A percentile compares a stretch with the other conserved stretches of the same genome.
phyloP scores from a whole-genome alignment of 2,888 invertebrate species.

The Lottia gigantea region DNA sequence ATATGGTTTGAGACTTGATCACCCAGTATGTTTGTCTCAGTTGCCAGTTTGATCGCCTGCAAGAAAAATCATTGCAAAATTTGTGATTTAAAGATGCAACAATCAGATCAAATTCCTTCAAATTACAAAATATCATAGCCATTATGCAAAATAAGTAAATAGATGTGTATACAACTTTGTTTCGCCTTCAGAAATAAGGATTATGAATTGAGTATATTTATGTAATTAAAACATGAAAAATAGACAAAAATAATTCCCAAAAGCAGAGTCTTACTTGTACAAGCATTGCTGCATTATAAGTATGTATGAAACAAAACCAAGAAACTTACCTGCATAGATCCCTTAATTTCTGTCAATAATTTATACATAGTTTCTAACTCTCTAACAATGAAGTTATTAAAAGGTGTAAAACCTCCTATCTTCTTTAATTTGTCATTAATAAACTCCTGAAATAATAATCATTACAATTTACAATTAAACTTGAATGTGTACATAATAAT shows the following conservation, averaged over 20 bases:
- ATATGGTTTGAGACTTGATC: slow-evolving; percentile 58
- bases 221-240: no score
- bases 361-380: slow-evolving; percentile 63
- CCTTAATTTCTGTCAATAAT: slow-evolving; percentile 61
- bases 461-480: not conserved
- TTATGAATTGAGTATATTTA: no score
- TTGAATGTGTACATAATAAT: not conserved
- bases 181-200: no score
- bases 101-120: no score
- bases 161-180: no score
- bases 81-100: no score
- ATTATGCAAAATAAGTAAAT: no score
- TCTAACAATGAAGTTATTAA: slow-evolving; percentile 65
- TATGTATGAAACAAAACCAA: no score
- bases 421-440: slow-evolving; percentile 65
- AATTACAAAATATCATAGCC: no score
- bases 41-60: slow-evolving; percentile 62
- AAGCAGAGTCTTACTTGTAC: no score
- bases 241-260: no score
- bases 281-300: no score
- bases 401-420: slow-evolving; percentile 62
- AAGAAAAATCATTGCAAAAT: slow-evolving; percentile 11
- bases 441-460: slow-evolving; percentile 53
- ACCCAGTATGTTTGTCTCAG: slow-evolving; percentile 59
- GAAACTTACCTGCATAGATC: slow-evolving; percentile 56